Evolutionary conservation across 1,140 invertebrate genomes (phyloP), one percentile per base, ranked within the genome.

Genomic region (Drosophila lowei): DNA sequence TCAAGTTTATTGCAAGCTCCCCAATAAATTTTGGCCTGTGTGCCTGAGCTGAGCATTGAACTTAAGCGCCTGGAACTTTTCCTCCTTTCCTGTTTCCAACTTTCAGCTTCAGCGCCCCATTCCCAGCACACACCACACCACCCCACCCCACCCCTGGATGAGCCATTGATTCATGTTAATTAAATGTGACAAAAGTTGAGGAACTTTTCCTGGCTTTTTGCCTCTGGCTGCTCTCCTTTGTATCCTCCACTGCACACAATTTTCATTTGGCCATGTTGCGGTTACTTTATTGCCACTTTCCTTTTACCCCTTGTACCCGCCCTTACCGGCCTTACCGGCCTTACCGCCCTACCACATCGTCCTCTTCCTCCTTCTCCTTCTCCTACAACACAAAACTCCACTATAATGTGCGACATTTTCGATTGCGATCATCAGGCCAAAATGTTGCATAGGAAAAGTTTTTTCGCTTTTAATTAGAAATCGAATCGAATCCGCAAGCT

Each of bases 131-230:
- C 52, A 42, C 34, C 44, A 43, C 38, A 49, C 23, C 41, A 13
- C n/a, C 50, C 16, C 11, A 15, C 23, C 23, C 18, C n/a, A 21
- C 28, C 18, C n/a, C 66, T 16, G 25, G 49, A 74, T 41, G 56
- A 77, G 43, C 77, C 52, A 77, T 70, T 80, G 80, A 86, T 80
- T 86, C 81, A 86, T 86, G 80, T 85, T 85, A 86, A 85, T 85
- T 85, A 85, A 85, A 85, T 85, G 80, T 81, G 73, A 62, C 73
- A 85, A 74, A 79, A 80, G 62, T 79, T 84, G 49, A 53, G 62
- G 48, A 79, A 77, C 57, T 80, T 85, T 64, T 55, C 11, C 34
- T 38, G 34, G 34, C 34, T 38, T 38, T 38, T 38, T 38, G 34
- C 47, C 60, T 72, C 38, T 55, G 55, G 41, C 38, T 48, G 23